Percentiles rank a stretch among this genome's conserved stretches.
Evolutionary conservation across 92 coral and sea anemone species (phyloP).

Genomic region (Epizoanthus ramosus): DNA sequence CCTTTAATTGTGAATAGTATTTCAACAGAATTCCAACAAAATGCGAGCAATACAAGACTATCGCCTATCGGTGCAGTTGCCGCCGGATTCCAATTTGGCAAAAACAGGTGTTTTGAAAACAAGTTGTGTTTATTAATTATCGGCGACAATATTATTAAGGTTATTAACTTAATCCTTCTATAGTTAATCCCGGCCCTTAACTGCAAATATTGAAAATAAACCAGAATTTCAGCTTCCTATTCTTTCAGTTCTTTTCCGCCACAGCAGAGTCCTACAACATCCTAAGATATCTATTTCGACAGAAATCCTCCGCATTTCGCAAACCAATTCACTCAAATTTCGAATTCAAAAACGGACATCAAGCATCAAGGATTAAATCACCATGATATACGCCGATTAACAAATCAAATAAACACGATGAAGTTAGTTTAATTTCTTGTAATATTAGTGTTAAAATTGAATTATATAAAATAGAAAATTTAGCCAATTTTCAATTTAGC

Average conservation of each 20-base stretch:
- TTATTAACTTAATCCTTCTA: conserved; percentile 17
- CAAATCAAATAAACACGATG: too few species aligned
- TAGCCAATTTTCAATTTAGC: too few species aligned
- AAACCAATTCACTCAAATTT: conserved; percentile 1
- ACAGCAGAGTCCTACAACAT: neutral
- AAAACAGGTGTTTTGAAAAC: conserved; percentile 32
- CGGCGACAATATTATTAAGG: conserved; percentile 9
- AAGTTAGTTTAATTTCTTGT: too few species aligned
- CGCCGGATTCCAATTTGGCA: neutral
- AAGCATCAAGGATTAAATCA: neutral
- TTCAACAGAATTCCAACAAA: neutral
- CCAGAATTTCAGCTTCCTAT: neutral
- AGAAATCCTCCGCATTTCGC: neutral
- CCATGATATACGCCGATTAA: too few species aligned
- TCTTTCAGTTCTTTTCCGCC: neutral
- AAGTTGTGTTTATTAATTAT: conserved; percentile 13
- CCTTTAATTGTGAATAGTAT: neutral
- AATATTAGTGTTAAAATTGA: too few species aligned
- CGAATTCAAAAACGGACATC: neutral
- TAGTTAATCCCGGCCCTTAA: conserved; percentile 17
- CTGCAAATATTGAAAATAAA: conserved; percentile 12
- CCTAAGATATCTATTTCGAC: neutral
- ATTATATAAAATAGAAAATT: too few species aligned
- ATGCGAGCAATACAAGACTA: neutral
- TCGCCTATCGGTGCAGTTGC: neutral